phyloP scores from a whole-genome alignment of 1,140 invertebrate genomes.

The Drosophila pachea region DNA sequence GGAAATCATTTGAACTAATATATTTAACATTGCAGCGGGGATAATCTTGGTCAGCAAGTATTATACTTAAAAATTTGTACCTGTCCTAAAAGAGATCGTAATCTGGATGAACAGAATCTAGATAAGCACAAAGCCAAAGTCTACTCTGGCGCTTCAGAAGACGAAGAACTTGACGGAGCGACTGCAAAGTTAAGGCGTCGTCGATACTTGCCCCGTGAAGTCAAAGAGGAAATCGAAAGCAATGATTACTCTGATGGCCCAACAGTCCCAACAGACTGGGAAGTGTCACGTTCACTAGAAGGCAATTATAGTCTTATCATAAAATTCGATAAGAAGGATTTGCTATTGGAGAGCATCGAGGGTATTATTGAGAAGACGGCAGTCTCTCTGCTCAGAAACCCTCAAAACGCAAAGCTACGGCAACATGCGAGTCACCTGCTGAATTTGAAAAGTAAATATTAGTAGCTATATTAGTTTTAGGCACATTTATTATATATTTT shows the following conservation, averaged over 20 bases:
- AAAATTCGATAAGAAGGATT: slow-evolving; percentile 49
- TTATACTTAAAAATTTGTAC: slow-evolving; percentile 69
- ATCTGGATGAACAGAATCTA: slow-evolving; percentile 47
- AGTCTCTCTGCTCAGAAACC: slow-evolving; percentile 32
- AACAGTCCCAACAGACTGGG: slow-evolving; percentile 37
- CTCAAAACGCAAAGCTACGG: slow-evolving; percentile 34
- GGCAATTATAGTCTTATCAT: slow-evolving; percentile 51
- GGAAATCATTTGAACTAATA: background rate
- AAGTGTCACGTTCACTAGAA: slow-evolving; percentile 40
- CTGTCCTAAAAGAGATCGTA: slow-evolving; percentile 72
- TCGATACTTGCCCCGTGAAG: background rate
- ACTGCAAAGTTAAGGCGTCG: slow-evolving; percentile 30
- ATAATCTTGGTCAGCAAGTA: slow-evolving; percentile 67
- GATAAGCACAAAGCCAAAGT: slow-evolving; percentile 46
- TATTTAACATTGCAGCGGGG: slow-evolving; percentile 49
- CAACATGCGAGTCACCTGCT: slow-evolving; percentile 49
- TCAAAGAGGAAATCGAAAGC: slow-evolving; percentile 59
- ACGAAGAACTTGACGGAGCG: slow-evolving; percentile 40
- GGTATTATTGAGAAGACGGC: slow-evolving; percentile 61
- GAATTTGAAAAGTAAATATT: slow-evolving; percentile 52
- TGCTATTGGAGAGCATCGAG: slow-evolving; percentile 49
- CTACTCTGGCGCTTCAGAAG: slow-evolving; percentile 25
- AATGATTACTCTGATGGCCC: slow-evolving; percentile 37
- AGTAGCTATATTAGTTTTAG: background rate
- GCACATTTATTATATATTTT: background rate